phyloP scores from a whole-genome alignment of 2,888 invertebrate species.

The Caenorhabditis sp. region DNA sequence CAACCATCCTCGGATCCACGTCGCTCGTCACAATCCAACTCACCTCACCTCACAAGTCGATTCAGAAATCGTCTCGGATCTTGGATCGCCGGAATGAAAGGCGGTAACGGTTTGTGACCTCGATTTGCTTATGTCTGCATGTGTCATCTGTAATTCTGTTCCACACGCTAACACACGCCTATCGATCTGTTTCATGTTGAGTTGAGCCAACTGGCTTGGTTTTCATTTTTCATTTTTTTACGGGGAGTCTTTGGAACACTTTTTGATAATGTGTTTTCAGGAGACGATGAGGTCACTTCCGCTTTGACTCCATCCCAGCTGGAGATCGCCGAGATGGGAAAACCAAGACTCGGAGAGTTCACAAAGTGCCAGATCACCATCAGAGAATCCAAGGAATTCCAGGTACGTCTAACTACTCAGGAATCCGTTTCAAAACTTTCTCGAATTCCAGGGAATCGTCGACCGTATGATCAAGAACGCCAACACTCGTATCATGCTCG shows the following conservation, averaged over 20 bases:
- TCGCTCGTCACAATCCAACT: slow-evolving; percentile 63
- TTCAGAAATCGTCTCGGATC: slow-evolving; percentile 77
- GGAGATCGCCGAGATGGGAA: slow-evolving; percentile 87
- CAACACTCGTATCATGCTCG: slow-evolving; percentile 92
- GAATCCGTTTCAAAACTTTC: not conserved
- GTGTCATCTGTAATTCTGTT: slow-evolving; percentile 50
- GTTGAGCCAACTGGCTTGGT: slow-evolving; percentile 26
- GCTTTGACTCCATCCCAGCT: slow-evolving; percentile 84
- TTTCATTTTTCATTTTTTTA: slow-evolving; percentile 37
- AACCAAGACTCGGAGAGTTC: slow-evolving; percentile 93
- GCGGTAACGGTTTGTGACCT: slow-evolving; percentile 55
- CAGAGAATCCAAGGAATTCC: slow-evolving; percentile 98
- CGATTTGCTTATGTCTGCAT: slow-evolving; percentile 15
- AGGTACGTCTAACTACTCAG: slow-evolving; percentile 86
- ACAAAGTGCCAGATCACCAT: slow-evolving; percentile 92
- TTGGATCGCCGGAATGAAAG: slow-evolving; percentile 78
- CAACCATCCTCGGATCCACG: slow-evolving; percentile 63
- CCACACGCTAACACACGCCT: slow-evolving; percentile 49
- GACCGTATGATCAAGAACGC: slow-evolving; percentile 98
- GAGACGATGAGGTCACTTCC: slow-evolving; percentile 70
- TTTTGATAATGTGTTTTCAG: slow-evolving; percentile 39
- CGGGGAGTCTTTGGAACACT: not conserved
- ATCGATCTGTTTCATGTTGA: slow-evolving; percentile 26
- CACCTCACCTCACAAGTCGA: slow-evolving; percentile 70
- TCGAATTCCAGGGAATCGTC: slow-evolving; percentile 86